Evolutionary conservation across 2,797 vertebrate genomes (phyloP).

Genomic region (Picus viridis): DNA sequence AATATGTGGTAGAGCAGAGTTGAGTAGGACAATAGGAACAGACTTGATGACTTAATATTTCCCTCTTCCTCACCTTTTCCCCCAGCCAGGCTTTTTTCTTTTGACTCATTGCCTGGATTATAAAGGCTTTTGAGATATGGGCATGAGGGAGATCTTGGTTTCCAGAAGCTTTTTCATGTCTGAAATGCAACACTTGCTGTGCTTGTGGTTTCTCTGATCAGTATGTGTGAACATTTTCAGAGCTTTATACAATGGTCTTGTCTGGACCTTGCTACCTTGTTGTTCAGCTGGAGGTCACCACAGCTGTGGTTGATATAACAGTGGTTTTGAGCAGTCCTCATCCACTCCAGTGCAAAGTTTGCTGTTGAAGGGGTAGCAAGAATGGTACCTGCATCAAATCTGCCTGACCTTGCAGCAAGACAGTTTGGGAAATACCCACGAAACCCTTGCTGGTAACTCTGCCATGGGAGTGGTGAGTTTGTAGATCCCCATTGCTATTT

Average conservation of each 20-base stretch:
- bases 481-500: neutral
- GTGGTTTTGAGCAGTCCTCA: neutral
- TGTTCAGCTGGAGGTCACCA: neutral
- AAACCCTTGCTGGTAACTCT: neutral
- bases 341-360: rapidly evolving
- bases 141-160: neutral
- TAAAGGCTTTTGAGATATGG: neutral
- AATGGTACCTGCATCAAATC: rapidly evolving
- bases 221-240: rapidly evolving
- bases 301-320: rapidly evolving
- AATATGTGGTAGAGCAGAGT: neutral
- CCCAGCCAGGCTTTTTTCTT: neutral
- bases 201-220: neutral
- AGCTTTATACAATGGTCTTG: neutral
- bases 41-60: neutral
- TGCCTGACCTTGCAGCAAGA: neutral
- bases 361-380: rapidly evolving
- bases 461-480: rapidly evolving
- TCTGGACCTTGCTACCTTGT: neutral
- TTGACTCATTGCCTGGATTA: neutral
- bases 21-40: neutral
- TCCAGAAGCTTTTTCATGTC: neutral
- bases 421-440: neutral
- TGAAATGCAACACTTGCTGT: neutral
- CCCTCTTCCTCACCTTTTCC: neutral